Evolutionary conservation across 2,113 vertebrate species (phyloP).

Genomic region (Odontesthes bonariensis): DNA sequence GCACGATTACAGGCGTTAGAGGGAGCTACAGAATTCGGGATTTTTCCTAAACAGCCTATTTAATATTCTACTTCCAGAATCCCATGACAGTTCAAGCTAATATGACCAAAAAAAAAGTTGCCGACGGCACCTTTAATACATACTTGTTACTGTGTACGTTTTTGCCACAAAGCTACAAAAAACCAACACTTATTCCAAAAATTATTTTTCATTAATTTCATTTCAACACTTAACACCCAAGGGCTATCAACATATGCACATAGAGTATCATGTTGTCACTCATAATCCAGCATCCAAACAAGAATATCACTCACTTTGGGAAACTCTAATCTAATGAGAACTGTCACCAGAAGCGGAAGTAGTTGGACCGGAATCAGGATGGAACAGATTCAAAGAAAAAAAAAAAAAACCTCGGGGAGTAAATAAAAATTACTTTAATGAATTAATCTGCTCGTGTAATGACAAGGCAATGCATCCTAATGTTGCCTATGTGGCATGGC

Average conservation of each 20-base stretch:
- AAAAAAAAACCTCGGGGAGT: not conserved
- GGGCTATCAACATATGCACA: not conserved
- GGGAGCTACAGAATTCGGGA: no score
- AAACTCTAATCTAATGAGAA: not conserved
- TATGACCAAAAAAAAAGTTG: no score
- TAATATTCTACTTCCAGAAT: no score
- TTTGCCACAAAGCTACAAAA: not conserved
- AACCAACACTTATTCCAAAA: not conserved
- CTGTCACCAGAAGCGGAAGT: not conserved
- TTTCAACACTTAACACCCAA: no score
- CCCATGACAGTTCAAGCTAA: no score
- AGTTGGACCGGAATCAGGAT: not conserved
- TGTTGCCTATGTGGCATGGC: slow-evolving; percentile 11
- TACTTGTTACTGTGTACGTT: not conserved
- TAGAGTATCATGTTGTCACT: no score
- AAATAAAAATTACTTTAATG: slow-evolving; percentile 1
- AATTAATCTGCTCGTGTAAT: slow-evolving; percentile 24
- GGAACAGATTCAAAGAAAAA: slow-evolving; percentile 4
- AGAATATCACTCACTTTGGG: no score
- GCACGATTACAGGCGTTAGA: no score
- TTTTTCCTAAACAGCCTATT: no score
- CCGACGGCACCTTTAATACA: no score
- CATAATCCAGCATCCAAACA: no score
- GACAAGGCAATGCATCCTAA: slow-evolving; percentile 4
- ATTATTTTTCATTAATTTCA: no score